Conservation (phyloP, 2,113 vertebrate species). For the Acrocephalus arundinaceus region DNA sequence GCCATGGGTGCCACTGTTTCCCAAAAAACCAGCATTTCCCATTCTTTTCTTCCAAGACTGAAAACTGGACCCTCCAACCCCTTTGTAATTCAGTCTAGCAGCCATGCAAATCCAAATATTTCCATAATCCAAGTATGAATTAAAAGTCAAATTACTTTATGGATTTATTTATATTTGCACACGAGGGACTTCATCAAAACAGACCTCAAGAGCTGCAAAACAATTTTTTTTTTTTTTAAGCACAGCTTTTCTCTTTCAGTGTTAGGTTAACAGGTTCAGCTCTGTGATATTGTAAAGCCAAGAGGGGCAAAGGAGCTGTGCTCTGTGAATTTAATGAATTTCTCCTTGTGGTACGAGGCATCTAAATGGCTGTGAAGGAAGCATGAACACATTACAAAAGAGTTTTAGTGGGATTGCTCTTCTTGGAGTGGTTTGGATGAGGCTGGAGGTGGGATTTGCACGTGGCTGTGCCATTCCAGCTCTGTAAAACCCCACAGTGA, state of each 20-base stretch:
- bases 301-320: slow-evolving; percentile 11
- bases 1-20: background rate
- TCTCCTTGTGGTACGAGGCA: background rate
- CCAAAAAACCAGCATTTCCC: background rate
- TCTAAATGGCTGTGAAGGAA: background rate
- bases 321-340: slow-evolving; percentile 19
- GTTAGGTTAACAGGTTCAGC: slow-evolving; percentile 44
- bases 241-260: slow-evolving; percentile 2
- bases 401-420: background rate
- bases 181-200: slow-evolving; percentile 47
- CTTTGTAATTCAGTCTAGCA: background rate
- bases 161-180: slow-evolving; percentile 57
- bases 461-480: background rate
- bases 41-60: background rate
- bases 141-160: slow-evolving; percentile 47
- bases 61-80: background rate
- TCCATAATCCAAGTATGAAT: slow-evolving; percentile 11
- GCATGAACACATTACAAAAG: background rate
- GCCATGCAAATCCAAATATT: slow-evolving; percentile 32
- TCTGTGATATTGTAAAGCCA: slow-evolving; percentile 13
- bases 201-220: slow-evolving; percentile 24
- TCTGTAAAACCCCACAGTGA: background rate
- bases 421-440: background rate
- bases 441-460: background rate
- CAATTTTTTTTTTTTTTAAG: background rate